A percentile compares a stretch with the other conserved stretches of the same genome.
Conservation (phyloP, 2,113 vertebrate species). For the Corythornis cristatus region DNA sequence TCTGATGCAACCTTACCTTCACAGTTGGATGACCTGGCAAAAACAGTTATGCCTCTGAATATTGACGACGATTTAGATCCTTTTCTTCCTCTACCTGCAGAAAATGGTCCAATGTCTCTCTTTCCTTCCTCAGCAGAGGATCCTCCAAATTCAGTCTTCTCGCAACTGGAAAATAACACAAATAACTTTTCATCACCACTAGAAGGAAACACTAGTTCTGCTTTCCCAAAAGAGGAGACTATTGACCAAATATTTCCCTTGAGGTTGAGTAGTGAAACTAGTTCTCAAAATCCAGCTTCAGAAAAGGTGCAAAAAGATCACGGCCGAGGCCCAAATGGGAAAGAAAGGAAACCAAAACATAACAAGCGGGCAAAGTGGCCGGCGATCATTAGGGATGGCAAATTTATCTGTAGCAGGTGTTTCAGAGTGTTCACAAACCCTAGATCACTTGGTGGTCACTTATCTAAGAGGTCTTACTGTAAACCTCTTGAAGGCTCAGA, state of each 20-base stretch:
- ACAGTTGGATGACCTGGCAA: conserved; percentile 78
- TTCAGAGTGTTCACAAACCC: conserved; percentile 90
- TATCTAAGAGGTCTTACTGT: conserved; percentile 90
- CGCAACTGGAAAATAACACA: conserved; percentile 77
- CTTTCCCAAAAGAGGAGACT: conserved; percentile 76
- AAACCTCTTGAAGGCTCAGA: conserved; percentile 89
- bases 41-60: conserved; percentile 80
- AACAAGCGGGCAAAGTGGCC: conserved; percentile 92
- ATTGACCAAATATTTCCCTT: conserved; percentile 71
- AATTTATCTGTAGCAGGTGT: conserved; percentile 93
- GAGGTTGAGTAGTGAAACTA: conserved; percentile 53
- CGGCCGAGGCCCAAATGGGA: conserved; percentile 65
- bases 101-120: conserved; percentile 76
- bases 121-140: conserved; percentile 76
- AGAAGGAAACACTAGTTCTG: conserved; percentile 73
- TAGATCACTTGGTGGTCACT: conserved; percentile 93
- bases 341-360: conserved; percentile 82
- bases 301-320: conserved; percentile 70
- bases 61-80: conserved; percentile 78
- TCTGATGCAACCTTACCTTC: conserved; percentile 73
- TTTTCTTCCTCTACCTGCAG: conserved; percentile 79
- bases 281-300: conserved; percentile 44
- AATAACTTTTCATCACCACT: conserved; percentile 70
- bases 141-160: conserved; percentile 77
- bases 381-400: conserved; percentile 91